Base-by-base conservation (phyloP, 1,140 invertebrate genomes). In the Microplitis demolitor region DNA sequence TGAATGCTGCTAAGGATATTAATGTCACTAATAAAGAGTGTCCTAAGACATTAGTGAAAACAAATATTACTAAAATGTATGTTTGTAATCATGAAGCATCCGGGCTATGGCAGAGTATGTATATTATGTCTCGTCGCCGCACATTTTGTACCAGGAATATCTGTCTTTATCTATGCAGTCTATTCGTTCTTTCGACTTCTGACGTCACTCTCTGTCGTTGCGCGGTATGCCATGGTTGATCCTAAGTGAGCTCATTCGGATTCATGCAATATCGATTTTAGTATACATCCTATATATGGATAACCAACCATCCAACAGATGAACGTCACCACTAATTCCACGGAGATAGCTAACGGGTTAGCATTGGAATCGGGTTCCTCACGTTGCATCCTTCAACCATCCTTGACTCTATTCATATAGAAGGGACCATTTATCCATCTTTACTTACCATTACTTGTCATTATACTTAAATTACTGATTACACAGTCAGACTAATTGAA, bases 101-200 rank as follows among this genome's bases (percentile, higher is more conserved):
- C 24, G 24, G 24, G 24, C 24, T 1, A 24, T 24, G 24, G 24
- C 24, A 24, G 24, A 24, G 24, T 24, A 24, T 24, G 24, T 24
- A 24, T 24, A 24, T 2, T 24, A 24, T 24, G 0, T 24, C 24
- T 24, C 24, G 24, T 24, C 24, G 2, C 24, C 24, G 24, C 24
- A 24, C 24, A 24, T 24, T 24, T 24, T 24, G 24, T 76, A 71
- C 74, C 54, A 61, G 54, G 74, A 73, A 76, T 61, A 35, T 50
- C 66, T 14, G 53, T 58, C 37, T 68, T 24, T 8, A 73, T 53
- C 53, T 31, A 39, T 61, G 68, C 54, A 69, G 54, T 69, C 35
- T 50, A n/a, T 24, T 54, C 50, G 24, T 34, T 51, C 64, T 31
- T 53, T 39, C 8, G 16, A 13, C 50, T 34, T 45, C 16, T 37